Base-by-base conservation (phyloP, 2,797 vertebrate genomes). In the Coregonus sp. region DNA sequence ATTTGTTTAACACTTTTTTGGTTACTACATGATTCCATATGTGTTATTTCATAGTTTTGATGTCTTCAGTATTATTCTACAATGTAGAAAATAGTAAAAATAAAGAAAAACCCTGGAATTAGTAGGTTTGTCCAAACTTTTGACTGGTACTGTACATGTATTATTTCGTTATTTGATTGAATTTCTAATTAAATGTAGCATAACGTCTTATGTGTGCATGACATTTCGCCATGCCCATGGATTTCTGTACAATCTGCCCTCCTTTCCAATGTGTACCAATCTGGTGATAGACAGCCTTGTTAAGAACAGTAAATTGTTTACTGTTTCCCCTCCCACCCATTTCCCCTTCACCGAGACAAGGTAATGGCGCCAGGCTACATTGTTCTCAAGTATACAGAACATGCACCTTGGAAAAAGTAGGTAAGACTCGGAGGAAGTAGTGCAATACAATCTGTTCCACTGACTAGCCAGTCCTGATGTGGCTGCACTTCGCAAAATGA, bases 281-380 rank as follows among this genome's bases (percentile, higher is more conserved):
- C 40, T 16, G 47, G 35, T 56, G 70, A 72, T 4, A 14, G 69
- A 51, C 56, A 11, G 70, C n/a, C 25, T 29, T 29, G 70, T 52
- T 52, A 52, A 29, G 70, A 51, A 29, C 1, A 25, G n/a, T 14
- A 50, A 29, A 29, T 37, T 9, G 20, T 71, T 71, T 72, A 72
- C 15, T 15, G 18, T 63, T 63, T 29, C 5, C 31, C 31, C 65
- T 15, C 65, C 68, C 25, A 72, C 11, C 20, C 40, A 16, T 52
- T 72, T 29, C 20, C 20, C 6, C 12, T 31, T 29, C 25, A 25
- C 70, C 25, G 9, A 29, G 50, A 76, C 77, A 52, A 80, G 75
- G 61, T 76, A 79, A 77, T 50, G 81, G 81, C 72, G 37, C 80
- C 80, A 77, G 70, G 67, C 75, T 74, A 73, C 79, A 84, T 79